These are phyloP conservation scores for Syngnathus floridae DNA, from an alignment of 2,113 vertebrate species.

Conservation along the genomic window DNA sequence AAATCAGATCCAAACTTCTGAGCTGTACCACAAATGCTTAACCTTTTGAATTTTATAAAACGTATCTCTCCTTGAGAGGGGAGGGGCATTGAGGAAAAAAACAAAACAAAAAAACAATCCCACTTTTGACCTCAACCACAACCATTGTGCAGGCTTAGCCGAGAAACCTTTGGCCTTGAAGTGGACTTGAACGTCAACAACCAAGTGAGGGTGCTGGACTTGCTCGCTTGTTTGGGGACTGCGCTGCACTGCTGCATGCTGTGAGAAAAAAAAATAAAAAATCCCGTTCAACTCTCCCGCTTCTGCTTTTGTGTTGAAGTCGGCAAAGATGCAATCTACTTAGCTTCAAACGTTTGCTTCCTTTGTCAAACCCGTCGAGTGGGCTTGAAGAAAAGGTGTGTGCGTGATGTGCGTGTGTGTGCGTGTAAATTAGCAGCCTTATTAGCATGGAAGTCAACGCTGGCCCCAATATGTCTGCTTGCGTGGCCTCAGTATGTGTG, in stretches of 20 bases:
- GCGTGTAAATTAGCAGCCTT: slow-evolving; percentile 57
- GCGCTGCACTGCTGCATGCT: neutral
- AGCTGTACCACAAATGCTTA: too few relatives aligned
- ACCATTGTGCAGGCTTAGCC: too few relatives aligned
- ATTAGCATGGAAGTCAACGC: slow-evolving; percentile 71
- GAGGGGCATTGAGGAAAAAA: too few relatives aligned
- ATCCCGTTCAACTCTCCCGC: neutral
- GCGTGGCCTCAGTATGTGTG: slow-evolving; percentile 45
- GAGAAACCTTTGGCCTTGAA: neutral
- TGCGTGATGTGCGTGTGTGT: slow-evolving; percentile 16
- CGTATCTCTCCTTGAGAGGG: too few relatives aligned
- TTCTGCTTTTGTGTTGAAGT: neutral
- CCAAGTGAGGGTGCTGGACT: neutral
- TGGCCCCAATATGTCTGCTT: slow-evolving; percentile 66
- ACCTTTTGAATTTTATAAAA: too few relatives aligned
- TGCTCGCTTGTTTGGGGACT: neutral
- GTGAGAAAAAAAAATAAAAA: neutral
- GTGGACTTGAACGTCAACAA: neutral
- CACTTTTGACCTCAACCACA: too few relatives aligned
- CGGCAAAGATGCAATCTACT: slow-evolving; percentile 9
- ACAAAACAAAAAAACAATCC: too few relatives aligned
- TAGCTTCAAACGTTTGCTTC: slow-evolving; percentile 33
- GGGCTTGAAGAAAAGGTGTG: slow-evolving; percentile 36
- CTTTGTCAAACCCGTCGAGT: slow-evolving; percentile 31
- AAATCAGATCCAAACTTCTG: too few relatives aligned